phyloP scores from a whole-genome alignment of 2,888 invertebrate genomes.

The Eupithecia abbreviata region DNA sequence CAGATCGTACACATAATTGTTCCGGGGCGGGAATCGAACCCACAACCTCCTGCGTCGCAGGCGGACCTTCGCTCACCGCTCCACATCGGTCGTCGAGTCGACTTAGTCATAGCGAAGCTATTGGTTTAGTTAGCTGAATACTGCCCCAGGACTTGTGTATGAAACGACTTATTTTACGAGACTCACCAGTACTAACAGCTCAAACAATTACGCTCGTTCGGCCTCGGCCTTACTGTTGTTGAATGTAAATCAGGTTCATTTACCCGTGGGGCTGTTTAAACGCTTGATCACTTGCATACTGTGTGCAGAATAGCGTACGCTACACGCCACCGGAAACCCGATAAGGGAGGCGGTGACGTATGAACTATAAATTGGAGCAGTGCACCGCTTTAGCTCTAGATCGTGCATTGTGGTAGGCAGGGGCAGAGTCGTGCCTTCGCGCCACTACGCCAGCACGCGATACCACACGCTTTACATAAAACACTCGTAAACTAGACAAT shows the following conservation, averaged over 20 bases:
- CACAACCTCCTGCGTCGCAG: too few relatives aligned
- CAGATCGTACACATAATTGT: too few relatives aligned
- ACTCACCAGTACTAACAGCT: background rate
- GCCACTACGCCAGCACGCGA: constrained; percentile 55
- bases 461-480: constrained; percentile 58
- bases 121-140: background rate
- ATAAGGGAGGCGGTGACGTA: constrained; percentile 62
- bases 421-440: constrained; percentile 19
- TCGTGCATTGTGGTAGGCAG: constrained; percentile 42
- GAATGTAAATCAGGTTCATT: constrained; percentile 57
- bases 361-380: constrained; percentile 56
- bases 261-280: constrained; percentile 42
- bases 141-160: background rate
- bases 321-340: constrained; percentile 64
- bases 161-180: background rate
- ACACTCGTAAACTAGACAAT: constrained; percentile 56
- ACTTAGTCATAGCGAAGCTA: background rate
- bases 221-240: constrained; percentile 38
- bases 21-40: too few relatives aligned
- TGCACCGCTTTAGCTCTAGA: constrained; percentile 41
- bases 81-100: too few relatives aligned
- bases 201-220: background rate
- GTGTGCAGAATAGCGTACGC: constrained; percentile 44
- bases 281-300: constrained; percentile 52
- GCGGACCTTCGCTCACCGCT: too few relatives aligned